Base-by-base conservation (phyloP, 1,140 invertebrate genomes). In the Fopius arisanus region DNA sequence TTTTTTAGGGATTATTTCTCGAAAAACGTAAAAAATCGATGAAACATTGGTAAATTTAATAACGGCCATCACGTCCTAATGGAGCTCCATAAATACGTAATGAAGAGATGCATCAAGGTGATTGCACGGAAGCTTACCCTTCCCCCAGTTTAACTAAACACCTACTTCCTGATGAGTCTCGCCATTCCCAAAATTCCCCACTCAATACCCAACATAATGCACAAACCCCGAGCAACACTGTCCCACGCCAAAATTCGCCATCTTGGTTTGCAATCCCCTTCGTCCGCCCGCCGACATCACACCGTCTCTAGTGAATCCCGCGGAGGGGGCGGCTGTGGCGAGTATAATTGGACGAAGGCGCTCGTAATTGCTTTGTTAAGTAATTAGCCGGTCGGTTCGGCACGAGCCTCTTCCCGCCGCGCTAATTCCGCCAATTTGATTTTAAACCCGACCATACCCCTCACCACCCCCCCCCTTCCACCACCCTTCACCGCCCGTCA, bases 361-460 rank as follows among this genome's bases (percentile, higher is more conserved):
- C 65, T 74, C 48, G 75, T 74, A 77, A 77, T 74, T 77, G 75
- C 75, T 77, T 77, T 77, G 75, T 77, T 77, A 77, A 74, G 75
- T 77, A 74, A 74, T 77, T 77, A 77, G 70, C 66, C 70, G 75
- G 72, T 77, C 68, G 63, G 75, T 74, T 77, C 75, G 69, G 69
- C 70, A 70, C 70, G 72, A 74, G 70, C 62, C 66, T 51, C 72
- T 63, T 62, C 59, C 68, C 51, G 40, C 51, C 63, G 19, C 43
- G 70, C 70, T 77, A 74, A 77, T 77, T 77, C 72, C 31, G 41
- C 41, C 75, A 77, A 74, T 77, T 77, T 74, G 73, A 77, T 77
- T 77, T 72, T 77, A 74, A 74, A 74, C 40, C 69, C 29, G 29
- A 33, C 28, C 62, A 28, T 59, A 59, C 43, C 54, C 54, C 54